Evolutionary conservation across 2,888 invertebrate genomes (phyloP).

Genomic region (Nematopogon swammerdamellus): DNA sequence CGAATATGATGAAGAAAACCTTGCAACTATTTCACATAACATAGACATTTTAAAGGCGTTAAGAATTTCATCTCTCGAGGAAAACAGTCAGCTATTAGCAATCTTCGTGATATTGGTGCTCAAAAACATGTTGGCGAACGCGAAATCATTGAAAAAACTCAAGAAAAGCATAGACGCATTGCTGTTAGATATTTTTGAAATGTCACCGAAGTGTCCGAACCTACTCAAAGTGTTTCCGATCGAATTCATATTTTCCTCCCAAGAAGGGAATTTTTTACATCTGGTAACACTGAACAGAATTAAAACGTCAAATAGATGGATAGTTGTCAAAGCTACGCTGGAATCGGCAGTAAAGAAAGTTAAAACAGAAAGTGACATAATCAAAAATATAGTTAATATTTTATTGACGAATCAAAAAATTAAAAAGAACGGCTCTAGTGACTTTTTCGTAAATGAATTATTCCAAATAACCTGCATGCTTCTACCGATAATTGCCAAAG

Average conservation of each 20-base stretch:
- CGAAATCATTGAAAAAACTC: conserved; percentile 23
- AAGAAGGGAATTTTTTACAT: conserved; percentile 25
- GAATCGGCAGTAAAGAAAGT: conserved; percentile 42
- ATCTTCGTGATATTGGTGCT: conserved; percentile 32
- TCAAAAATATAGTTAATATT: conserved; percentile 32
- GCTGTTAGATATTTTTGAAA: conserved; percentile 33
- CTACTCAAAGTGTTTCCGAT: conserved; percentile 37
- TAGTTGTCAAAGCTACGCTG: conserved; percentile 29
- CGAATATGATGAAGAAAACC: conserved; percentile 15
- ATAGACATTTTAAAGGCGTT: conserved; percentile 30
- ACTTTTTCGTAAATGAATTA: conserved; percentile 30
- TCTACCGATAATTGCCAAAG: conserved; percentile 37
- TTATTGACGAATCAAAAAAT: conserved; percentile 24
- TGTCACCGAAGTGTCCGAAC: conserved; percentile 37
- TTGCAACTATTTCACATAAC: conserved; percentile 18
- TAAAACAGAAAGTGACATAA: conserved; percentile 30
- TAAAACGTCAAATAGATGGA: conserved; percentile 27
- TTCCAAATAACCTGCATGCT: conserved; percentile 41
- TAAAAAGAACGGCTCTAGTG: conserved; percentile 17
- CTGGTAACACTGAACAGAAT: conserved; percentile 30
- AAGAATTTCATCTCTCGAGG: conserved; percentile 34
- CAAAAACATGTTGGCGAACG: conserved; percentile 26
- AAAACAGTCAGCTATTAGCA: conserved; percentile 34
- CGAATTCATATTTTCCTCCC: conserved; percentile 31
- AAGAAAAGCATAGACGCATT: conserved; percentile 25